phyloP scores from a whole-genome alignment of 2,113 vertebrate species.

The Alethe castanea region DNA sequence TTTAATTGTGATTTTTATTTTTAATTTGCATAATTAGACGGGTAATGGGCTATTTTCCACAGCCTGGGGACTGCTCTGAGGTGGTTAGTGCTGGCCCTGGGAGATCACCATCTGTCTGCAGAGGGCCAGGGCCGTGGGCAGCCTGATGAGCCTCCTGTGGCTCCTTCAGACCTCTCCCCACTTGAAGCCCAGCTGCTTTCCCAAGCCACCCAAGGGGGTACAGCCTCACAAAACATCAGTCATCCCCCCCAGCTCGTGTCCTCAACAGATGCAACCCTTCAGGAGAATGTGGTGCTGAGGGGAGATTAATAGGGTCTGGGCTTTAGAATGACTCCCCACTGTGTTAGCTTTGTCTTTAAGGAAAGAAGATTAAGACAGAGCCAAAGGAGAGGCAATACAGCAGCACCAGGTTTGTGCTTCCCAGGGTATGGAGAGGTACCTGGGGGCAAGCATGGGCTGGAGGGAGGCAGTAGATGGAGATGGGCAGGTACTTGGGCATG shows the following conservation, averaged over 20 bases:
- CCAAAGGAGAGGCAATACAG: background rate
- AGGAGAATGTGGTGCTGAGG: background rate
- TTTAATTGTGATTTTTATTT: background rate
- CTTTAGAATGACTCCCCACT: background rate
- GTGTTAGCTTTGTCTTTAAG: background rate
- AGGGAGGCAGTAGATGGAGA: background rate
- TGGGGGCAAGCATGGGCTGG: background rate
- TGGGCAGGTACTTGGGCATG: background rate
- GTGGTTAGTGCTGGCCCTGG: background rate
- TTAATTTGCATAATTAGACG: background rate
- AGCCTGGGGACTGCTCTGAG: background rate
- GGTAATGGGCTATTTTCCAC: background rate
- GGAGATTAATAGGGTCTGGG: background rate
- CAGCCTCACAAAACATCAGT: background rate
- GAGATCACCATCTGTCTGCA: background rate
- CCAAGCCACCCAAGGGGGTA: background rate
- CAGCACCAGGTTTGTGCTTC: background rate
- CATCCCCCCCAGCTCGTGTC: background rate
- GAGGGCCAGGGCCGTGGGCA: background rate
- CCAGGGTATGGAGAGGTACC: background rate
- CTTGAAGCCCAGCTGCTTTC: background rate
- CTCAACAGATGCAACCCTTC: background rate
- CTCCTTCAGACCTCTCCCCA: background rate
- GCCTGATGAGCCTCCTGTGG: background rate
- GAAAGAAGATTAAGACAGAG: background rate